Conservation (phyloP, 2,888 invertebrate species). For the Tiliacea citrago region DNA sequence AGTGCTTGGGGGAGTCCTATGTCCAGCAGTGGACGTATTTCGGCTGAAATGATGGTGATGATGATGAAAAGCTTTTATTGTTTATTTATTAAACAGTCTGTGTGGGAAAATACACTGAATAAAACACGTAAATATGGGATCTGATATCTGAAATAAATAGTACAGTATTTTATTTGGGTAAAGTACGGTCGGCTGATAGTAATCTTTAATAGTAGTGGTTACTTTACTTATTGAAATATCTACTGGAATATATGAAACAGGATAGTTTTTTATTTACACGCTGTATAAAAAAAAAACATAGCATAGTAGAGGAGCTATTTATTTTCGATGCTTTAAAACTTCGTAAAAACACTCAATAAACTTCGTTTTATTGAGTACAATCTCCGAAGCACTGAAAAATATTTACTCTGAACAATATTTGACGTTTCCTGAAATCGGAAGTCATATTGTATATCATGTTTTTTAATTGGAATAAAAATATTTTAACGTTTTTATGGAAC, state of each 20-base stretch:
- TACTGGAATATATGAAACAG: conserved; percentile 11
- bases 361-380: neutral
- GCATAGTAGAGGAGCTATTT: too few species aligned
- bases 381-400: neutral
- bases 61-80: too few species aligned
- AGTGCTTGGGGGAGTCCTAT: too few species aligned
- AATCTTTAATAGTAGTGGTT: conserved; percentile 41
- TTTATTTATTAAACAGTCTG: too few species aligned
- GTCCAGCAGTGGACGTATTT: too few species aligned
- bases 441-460: neutral
- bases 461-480: neutral
- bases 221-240: conserved; percentile 43
- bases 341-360: too few species aligned
- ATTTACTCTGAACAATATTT: neutral
- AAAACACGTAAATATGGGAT: conserved; percentile 29
- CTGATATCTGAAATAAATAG: conserved; percentile 44
- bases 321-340: too few species aligned
- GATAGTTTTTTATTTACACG: neutral
- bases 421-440: neutral
- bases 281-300: neutral
- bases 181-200: conserved; percentile 54
- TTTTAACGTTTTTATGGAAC: too few species aligned
- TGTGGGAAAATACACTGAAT: conserved; percentile 7
- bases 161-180: conserved; percentile 37
- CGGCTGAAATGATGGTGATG: too few species aligned